phyloP scores from a whole-genome alignment of 2,888 invertebrate species.

The Dynastes tityus region DNA sequence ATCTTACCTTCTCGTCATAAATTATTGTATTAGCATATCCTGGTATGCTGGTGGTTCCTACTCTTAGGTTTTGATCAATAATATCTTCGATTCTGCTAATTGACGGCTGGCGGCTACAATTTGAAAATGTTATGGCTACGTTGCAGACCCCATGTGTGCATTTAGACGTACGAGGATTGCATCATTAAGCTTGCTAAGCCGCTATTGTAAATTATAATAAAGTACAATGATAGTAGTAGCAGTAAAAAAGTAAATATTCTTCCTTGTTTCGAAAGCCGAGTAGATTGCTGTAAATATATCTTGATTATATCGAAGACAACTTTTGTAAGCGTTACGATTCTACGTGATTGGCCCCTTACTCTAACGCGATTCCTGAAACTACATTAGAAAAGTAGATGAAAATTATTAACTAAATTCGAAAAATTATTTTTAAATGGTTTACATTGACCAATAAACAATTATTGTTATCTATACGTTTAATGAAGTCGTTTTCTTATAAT shows the following conservation, averaged over 20 bases:
- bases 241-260: slow-evolving; percentile 19
- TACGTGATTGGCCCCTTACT: too few species aligned
- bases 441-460: too few species aligned
- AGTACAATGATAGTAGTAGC: not conserved
- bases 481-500: too few species aligned
- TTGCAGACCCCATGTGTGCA: too few species aligned
- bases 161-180: slow-evolving; percentile 23
- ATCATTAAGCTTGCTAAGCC: slow-evolving; percentile 37
- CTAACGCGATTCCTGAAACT: too few species aligned
- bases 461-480: too few species aligned
- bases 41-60: slow-evolving; percentile 21
- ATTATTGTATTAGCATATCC: slow-evolving; percentile 21
- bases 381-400: too few species aligned
- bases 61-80: slow-evolving; percentile 14
- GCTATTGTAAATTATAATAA: slow-evolving; percentile 26
- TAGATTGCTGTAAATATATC: slow-evolving; percentile 21
- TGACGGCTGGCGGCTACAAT: slow-evolving; percentile 18
- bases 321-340: not conserved
- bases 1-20: slow-evolving; percentile 22
- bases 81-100: slow-evolving; percentile 36
- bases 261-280: not conserved
- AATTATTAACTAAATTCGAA: too few species aligned
- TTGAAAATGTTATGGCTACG: not conserved
- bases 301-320: not conserved
- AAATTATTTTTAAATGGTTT: not conserved